These are phyloP conservation scores for Zoroaster sp. DNA, from an alignment of 53 echinoderm and acorn worm species.

Conservation along the genomic window DNA sequence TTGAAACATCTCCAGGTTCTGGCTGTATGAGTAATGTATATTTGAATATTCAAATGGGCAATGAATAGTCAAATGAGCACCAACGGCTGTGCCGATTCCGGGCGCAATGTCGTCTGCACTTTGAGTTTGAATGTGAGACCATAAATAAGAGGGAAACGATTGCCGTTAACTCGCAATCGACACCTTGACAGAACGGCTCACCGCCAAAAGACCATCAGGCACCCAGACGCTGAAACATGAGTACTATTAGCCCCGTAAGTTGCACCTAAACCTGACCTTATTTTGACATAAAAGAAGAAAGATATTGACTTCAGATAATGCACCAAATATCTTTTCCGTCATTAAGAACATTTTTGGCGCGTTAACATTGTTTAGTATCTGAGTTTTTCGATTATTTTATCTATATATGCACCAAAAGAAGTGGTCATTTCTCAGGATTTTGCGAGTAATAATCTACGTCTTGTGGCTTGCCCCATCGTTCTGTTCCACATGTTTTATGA, in stretches of 20 bases:
- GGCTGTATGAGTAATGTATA: background rate
- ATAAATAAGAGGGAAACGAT: constrained; percentile 39
- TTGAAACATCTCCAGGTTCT: no score
- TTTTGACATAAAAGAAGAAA: background rate
- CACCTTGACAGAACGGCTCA: constrained; percentile 31
- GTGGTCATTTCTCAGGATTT: background rate
- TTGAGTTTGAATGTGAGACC: constrained; percentile 8
- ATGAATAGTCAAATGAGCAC: background rate
- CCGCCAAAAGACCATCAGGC: constrained; percentile 16
- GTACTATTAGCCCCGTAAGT: background rate
- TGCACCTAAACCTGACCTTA: constrained; percentile 9
- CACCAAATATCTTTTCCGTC: background rate
- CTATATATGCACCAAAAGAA: background rate
- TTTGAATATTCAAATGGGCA: constrained; percentile 42
- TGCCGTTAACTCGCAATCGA: constrained; percentile 21
- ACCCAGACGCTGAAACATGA: background rate
- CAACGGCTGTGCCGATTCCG: background rate
- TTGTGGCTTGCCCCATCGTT: background rate
- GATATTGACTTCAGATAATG: background rate
- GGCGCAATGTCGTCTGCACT: constrained; percentile 41
- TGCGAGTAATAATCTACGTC: background rate
- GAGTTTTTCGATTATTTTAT: background rate
- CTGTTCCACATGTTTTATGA: constrained; percentile 43
- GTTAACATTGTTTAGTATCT: background rate
- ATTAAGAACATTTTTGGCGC: background rate